These are phyloP conservation scores for Panagrolaimus sp. DNA, from an alignment of 1,140 invertebrate genomes.

Conservation along the genomic window DNA sequence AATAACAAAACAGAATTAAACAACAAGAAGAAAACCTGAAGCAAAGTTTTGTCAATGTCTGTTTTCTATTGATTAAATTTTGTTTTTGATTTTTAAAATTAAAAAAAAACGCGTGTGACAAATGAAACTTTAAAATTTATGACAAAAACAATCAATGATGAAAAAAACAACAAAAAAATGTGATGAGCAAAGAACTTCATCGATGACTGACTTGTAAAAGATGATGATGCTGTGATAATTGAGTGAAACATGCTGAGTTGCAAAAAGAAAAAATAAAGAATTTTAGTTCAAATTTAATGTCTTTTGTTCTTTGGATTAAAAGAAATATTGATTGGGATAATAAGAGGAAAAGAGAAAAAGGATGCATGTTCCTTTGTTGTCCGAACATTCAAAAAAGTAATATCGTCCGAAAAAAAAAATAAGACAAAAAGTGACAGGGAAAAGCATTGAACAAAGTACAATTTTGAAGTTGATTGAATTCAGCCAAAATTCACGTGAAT, in stretches of 20 bases:
- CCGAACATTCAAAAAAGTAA: background rate
- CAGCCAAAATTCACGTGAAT: too few species aligned
- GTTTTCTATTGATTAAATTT: background rate
- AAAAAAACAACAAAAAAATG: too few species aligned
- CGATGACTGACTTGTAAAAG: background rate
- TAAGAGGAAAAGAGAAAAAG: too few species aligned
- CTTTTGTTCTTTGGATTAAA: background rate
- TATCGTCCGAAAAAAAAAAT: background rate
- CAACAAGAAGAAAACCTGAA: background rate
- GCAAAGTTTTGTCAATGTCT: background rate
- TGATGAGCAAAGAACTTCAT: background rate
- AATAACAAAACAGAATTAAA: too few species aligned
- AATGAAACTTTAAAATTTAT: background rate
- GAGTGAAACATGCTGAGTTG: background rate
- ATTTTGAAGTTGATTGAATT: too few species aligned
- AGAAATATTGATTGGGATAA: background rate
- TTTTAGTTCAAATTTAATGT: background rate
- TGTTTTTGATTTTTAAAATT: background rate
- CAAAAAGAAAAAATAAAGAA: background rate
- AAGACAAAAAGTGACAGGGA: background rate
- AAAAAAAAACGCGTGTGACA: background rate
- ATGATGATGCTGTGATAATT: background rate
- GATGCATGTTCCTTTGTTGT: background rate
- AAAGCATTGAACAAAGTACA: too few species aligned
- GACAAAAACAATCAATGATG: background rate